Evolutionary conservation across 2,113 vertebrate genomes (phyloP), one percentile per base, ranked within the genome.

Genomic region (Pluvialis apricaria): DNA sequence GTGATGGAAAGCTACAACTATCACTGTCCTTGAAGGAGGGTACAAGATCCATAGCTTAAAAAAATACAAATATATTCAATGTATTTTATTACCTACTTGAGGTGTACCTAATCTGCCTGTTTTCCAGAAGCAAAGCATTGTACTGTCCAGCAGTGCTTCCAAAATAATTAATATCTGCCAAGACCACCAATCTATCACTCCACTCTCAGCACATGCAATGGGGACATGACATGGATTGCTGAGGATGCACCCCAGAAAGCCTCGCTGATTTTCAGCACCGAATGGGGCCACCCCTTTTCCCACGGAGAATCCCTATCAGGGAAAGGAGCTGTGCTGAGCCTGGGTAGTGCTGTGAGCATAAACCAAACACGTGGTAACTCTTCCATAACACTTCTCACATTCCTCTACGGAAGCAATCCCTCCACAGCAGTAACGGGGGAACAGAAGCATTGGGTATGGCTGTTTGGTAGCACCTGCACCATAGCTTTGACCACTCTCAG

Each of bases 341-440:
- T 52, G 13, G 31, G 10, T 2, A 44, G 34, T 17, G 36, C 73
- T 45, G 36, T 4, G 2, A 77, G 26, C 54, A 66, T 6, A 36
- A 66, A 44, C n/a, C 54, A 77, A 72, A 49, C 44, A 24, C 42
- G 34, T 1, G 8, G 25, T 28, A 57, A 68, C 18, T 72, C 42
- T 22, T 25, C 47, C 8, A 0, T 21, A 22, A 65, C 0, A 2
- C 21, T 82, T 52, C n/a, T 31, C 32, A 0, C 17, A 11, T 20
- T 36, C 17, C 38, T 31, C 32, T 26, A 2, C 1, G 7, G 61
- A 42, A 52, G 20, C 4, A 19, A 62, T 11, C 22, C 22, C 49
- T 51, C 49, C 49, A 25, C 49, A 81, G 68, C 1, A 91, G 28
- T 10, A 47, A 32, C 4, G 0, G 6, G 10, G 28, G 38, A 78